Evolutionary conservation across 2,888 invertebrate species (phyloP).

Genomic region (Apoda limacodes): DNA sequence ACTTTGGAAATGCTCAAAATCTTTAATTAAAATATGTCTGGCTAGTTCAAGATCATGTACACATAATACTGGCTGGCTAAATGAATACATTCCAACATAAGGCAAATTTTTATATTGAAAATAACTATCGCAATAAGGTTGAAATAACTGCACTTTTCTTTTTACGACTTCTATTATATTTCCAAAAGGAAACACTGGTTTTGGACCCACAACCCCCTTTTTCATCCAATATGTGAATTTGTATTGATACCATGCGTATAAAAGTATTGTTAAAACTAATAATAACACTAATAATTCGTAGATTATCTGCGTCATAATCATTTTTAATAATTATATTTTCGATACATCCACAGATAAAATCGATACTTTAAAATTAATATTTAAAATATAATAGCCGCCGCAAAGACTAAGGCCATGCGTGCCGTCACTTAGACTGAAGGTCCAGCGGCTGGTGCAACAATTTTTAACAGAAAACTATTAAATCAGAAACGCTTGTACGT

Average conservation of each 20-base stretch:
- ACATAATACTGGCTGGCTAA: conserved; percentile 67
- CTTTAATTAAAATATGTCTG: conserved; percentile 67
- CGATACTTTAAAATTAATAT: too few species aligned
- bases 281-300: conserved; percentile 7
- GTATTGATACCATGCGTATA: conserved; percentile 42
- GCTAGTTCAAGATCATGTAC: conserved; percentile 72
- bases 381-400: too few species aligned
- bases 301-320: too few species aligned
- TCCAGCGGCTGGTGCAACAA: too few species aligned
- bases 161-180: conserved; percentile 63
- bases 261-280: conserved; percentile 1
- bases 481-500: too few species aligned
- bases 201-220: conserved; percentile 60
- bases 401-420: too few species aligned
- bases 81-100: conserved; percentile 71
- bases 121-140: conserved; percentile 70
- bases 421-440: too few species aligned
- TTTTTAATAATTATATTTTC: too few species aligned
- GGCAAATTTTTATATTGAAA: conserved; percentile 47
- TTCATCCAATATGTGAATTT: conserved; percentile 68
- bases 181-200: conserved; percentile 70
- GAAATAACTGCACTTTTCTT: conserved; percentile 65
- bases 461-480: too few species aligned
- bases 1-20: conserved; percentile 73
- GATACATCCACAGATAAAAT: too few species aligned